These are phyloP conservation scores for Neomorphus geoffroyi DNA, from an alignment of 2,797 vertebrate species.

Conservation along the genomic window DNA sequence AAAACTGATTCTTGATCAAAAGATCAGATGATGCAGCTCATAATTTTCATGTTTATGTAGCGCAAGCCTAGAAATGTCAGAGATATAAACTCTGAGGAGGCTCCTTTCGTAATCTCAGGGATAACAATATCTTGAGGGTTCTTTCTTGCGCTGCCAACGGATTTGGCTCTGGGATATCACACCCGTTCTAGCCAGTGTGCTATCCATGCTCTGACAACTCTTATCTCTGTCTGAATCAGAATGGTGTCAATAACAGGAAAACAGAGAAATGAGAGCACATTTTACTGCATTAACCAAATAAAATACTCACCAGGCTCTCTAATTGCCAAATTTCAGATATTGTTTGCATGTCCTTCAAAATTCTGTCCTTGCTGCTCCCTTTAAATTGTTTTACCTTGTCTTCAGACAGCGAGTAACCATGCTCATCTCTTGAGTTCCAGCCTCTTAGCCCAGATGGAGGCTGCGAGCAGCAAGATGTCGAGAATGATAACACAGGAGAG, in stretches of 20 bases:
- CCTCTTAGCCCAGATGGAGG: constrained; percentile 41
- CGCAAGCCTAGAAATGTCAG: not conserved
- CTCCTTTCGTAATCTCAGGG: not conserved
- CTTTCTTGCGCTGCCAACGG: not conserved
- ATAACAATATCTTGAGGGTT: not conserved
- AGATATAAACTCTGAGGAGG: not conserved
- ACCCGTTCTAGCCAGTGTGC: not conserved
- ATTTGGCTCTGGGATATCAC: not conserved
- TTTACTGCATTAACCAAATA: not conserved
- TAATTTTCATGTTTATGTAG: not conserved
- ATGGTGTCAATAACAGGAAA: not conserved
- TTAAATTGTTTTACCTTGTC: not conserved
- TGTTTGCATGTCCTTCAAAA: not conserved
- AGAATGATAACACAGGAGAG: constrained; percentile 79
- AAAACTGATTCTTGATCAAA: not conserved
- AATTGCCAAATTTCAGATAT: not conserved
- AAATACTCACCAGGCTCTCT: not conserved
- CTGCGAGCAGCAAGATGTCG: constrained; percentile 75
- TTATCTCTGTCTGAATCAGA: not conserved
- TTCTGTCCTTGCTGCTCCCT: not conserved
- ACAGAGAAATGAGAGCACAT: not conserved
- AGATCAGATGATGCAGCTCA: not conserved
- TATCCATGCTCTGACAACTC: not conserved
- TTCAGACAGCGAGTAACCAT: not conserved
- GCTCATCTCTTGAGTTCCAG: constrained; percentile 13